Percentiles rank a stretch among this genome's conserved stretches.
Conservation (phyloP, 2,113 vertebrate species). For the Fulica atra region DNA sequence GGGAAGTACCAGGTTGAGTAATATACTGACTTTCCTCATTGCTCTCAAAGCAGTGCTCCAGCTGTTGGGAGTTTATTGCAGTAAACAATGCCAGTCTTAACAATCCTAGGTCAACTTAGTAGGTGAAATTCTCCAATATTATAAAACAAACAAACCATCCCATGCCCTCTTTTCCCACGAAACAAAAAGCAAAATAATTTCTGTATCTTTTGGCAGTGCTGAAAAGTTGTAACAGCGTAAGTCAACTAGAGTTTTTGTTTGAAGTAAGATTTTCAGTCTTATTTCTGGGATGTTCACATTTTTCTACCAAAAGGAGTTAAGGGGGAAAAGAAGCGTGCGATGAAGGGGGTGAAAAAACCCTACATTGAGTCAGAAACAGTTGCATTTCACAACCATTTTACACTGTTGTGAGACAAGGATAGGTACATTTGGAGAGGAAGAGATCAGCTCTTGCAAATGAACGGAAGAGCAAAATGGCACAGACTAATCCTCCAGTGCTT, state of each 20-base stretch:
- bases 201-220: not conserved
- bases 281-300: not conserved
- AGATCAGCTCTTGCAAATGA: not conserved
- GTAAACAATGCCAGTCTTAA: not conserved
- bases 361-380: not conserved
- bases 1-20: not conserved
- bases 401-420: not conserved
- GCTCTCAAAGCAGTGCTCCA: not conserved
- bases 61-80: not conserved
- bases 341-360: not conserved
- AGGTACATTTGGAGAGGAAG: not conserved
- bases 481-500: not conserved
- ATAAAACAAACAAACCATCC: not conserved
- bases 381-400: not conserved
- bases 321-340: not conserved
- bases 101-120: not conserved
- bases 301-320: not conserved
- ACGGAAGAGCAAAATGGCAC: not conserved
- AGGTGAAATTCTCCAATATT: not conserved
- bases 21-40: not conserved
- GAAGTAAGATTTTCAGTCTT: not conserved
- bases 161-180: not conserved
- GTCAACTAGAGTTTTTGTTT: not conserved
- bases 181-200: not conserved
- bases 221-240: not conserved